phyloP scores from a whole-genome alignment of 2,113 vertebrate genomes.

The Cyprinodon variegatus region DNA sequence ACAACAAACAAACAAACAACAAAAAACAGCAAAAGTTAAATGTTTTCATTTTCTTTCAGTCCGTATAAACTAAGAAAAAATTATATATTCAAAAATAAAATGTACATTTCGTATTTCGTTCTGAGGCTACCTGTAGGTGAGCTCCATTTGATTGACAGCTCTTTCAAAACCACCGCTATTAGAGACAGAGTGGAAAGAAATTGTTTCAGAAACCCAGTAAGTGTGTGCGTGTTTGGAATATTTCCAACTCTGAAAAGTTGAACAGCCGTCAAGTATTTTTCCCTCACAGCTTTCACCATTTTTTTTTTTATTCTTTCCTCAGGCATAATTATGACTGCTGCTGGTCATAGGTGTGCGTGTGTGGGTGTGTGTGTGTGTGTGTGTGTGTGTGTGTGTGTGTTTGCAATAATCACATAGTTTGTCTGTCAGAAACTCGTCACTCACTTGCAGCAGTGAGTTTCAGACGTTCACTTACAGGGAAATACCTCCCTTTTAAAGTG shows the following conservation, averaged over 20 bases:
- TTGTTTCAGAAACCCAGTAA: constrained; percentile 51
- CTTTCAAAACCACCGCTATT: constrained; percentile 57
- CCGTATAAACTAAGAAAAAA: constrained; percentile 20
- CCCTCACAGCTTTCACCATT: constrained; percentile 14
- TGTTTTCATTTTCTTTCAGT: constrained; percentile 11
- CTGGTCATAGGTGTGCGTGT: constrained; percentile 25
- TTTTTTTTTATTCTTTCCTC: constrained; percentile 36
- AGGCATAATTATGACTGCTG: constrained; percentile 33
- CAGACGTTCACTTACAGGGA: constrained; percentile 52
- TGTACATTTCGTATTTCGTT: constrained; percentile 8
- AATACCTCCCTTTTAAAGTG: constrained; percentile 48
- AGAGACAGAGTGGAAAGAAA: constrained; percentile 57
- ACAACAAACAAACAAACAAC: neutral
- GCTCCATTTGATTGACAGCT: constrained; percentile 51
- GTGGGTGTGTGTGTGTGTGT: constrained; percentile 10
- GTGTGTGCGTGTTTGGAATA: constrained; percentile 23
- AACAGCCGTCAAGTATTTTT: constrained; percentile 34
- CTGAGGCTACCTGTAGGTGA: constrained; percentile 22
- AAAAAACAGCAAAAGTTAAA: neutral
- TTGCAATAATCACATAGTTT: constrained; percentile 45
- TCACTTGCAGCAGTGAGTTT: constrained; percentile 36
- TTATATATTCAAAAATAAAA: constrained; percentile 33
- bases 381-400: constrained; percentile 9
- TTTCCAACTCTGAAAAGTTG: constrained; percentile 25
- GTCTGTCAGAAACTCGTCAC: constrained; percentile 50